Conservation (phyloP, 2,888 invertebrate species). For the Beris morrisii region DNA sequence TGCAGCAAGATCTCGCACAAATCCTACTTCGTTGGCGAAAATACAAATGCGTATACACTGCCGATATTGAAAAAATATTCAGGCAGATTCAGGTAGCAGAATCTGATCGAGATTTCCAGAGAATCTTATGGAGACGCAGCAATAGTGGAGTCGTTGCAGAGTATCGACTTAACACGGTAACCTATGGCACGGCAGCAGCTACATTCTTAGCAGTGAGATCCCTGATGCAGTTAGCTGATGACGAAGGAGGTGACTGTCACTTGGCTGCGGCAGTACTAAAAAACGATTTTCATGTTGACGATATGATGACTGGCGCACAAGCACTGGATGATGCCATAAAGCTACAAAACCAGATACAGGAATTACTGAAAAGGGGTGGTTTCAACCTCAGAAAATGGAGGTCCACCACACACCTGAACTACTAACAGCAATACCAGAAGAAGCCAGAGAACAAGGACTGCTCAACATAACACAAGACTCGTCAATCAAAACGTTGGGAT, state of each 20-base stretch:
- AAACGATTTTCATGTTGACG: no score
- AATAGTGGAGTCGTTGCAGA: no score
- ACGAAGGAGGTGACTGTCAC: constrained; percentile 29
- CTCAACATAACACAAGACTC: background rate
- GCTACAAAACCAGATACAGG: constrained; percentile 30
- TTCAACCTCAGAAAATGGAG: constrained; percentile 39
- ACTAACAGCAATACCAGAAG: constrained; percentile 20
- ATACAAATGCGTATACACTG: no score
- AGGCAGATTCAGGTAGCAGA: no score
- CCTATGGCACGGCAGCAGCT: background rate
- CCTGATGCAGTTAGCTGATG: constrained; percentile 38
- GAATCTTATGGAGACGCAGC: no score
- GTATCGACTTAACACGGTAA: no score
- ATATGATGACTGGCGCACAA: no score
- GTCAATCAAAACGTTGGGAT: constrained; percentile 7
- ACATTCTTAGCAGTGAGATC: constrained; percentile 20
- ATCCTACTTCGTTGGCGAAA: no score
- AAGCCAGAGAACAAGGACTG: constrained; percentile 5
- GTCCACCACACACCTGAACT: constrained; percentile 33
- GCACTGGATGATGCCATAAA: constrained; percentile 23
- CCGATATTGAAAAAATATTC: no score
- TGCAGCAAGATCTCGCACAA: no score
- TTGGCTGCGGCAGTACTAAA: constrained; percentile 34
- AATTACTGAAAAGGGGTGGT: constrained; percentile 23
- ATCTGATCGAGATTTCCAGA: no score